Evolutionary conservation across 2,797 vertebrate species (phyloP), one percentile per base, ranked within the genome.

Genomic region (Chaenodraco wilsoni): DNA sequence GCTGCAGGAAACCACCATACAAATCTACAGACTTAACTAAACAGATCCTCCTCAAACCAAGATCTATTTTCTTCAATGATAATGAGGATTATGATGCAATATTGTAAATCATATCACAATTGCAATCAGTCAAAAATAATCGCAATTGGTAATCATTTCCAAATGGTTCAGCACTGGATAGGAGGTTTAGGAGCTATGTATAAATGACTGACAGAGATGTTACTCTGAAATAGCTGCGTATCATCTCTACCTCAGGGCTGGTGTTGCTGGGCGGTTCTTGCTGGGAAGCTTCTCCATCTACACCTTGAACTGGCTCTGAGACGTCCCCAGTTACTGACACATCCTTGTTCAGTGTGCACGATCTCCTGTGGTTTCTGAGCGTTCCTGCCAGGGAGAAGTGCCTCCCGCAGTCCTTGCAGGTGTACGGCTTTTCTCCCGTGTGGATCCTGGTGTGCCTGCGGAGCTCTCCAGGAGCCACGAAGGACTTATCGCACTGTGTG

Each of bases 361-460:
- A 90, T 2, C 92, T 80, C 16, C 81, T 90, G 68, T 94, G 92
- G 82, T 93, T 93, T 61, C 92, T 82, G 0, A 94, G 90, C 9
- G 93, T 93, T 46, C 92, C 92, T 8, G 92, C 91, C 49, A 93
- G 76, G 0, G 91, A 92, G 70, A 94, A 93, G 58, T 92, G 89
- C 64, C 86, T 87, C 43, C 91, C 91, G 0, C 93, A 94, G 82
- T 90, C 90, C 0, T 41, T 0, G 79, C 93, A 94, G 41, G 83
- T 84, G 84, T 94, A 93, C 4, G 93, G 93, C 69, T 92, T 93
- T 31, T 94, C 93, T 4, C 92, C 93, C 0, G 93, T 93, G 83
- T 94, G 93, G 33, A 94, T 92, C 71, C 92, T 79, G 16, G 86
- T 90, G 84, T 94, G 92, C 54, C 92, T 77, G 23, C 92, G 85